These are phyloP conservation scores for Zosterops japonicus DNA, from an alignment of 2,113 vertebrate species.

Conservation along the genomic window DNA sequence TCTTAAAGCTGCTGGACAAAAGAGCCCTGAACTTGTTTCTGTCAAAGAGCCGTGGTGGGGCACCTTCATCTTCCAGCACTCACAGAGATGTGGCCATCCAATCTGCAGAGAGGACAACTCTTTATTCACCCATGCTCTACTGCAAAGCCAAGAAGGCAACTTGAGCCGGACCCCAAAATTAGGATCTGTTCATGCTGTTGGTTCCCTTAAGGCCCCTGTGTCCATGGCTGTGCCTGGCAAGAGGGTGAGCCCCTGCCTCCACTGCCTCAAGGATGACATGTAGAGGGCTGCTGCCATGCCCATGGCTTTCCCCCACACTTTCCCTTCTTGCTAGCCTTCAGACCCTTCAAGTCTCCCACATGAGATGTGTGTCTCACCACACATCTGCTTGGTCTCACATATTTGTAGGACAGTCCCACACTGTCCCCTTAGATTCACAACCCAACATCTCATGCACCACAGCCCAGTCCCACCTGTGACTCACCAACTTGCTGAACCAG, in stretches of 20 bases:
- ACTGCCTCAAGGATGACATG: not conserved
- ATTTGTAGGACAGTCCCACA: not conserved
- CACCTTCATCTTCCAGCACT: not conserved
- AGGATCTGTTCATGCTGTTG: not conserved
- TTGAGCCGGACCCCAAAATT: not conserved
- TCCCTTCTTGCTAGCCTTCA: not conserved
- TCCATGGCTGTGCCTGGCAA: not conserved
- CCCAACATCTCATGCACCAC: not conserved
- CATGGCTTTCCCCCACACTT: not conserved
- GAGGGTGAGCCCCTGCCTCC: not conserved
- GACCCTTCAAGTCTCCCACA: not conserved
- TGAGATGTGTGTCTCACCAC: not conserved
- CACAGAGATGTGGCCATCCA: not conserved
- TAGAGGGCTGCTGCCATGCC: not conserved
- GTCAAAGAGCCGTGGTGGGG: not conserved
- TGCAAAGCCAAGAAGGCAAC: rapidly evolving
- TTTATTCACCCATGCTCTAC: not conserved
- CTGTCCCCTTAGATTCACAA: rapidly evolving
- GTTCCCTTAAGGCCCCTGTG: not conserved
- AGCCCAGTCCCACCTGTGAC: too few species aligned
- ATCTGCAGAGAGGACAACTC: not conserved
- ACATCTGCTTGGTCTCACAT: not conserved
- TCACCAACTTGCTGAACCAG: not conserved
- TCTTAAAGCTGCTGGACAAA: not conserved
- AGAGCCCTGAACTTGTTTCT: not conserved